These are phyloP conservation scores for Pyrocephalus nanus DNA, from an alignment of 2,797 vertebrate genomes.

Conservation along the genomic window DNA sequence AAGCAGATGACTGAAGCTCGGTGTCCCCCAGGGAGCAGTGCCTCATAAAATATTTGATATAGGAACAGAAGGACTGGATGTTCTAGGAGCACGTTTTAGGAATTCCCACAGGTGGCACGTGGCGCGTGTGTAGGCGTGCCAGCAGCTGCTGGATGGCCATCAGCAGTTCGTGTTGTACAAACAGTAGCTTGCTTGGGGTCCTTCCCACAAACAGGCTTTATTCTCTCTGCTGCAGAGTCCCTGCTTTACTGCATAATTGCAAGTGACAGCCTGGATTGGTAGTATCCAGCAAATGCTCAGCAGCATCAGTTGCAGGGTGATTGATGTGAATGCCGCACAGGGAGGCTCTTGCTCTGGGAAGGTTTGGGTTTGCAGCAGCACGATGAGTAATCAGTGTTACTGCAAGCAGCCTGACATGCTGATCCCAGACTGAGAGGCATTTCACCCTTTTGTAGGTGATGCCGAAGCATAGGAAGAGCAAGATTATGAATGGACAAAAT, in stretches of 20 bases:
- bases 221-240: background rate
- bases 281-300: background rate
- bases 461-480: background rate
- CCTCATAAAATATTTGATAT: background rate
- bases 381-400: background rate
- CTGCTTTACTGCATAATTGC: background rate
- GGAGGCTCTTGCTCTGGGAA: background rate
- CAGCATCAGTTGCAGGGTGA: background rate
- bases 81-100: background rate
- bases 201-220: background rate
- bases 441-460: background rate
- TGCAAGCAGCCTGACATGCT: background rate
- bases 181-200: background rate
- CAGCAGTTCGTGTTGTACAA: constrained; percentile 19
- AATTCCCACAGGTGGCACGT: background rate
- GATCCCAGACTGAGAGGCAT: background rate
- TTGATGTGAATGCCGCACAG: background rate
- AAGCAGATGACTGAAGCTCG: rapidly evolving
- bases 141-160: background rate
- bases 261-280: background rate
- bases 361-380: background rate
- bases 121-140: background rate
- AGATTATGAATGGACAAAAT: background rate
- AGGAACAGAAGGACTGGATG: background rate
- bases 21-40: background rate